Evolutionary conservation across 2,797 vertebrate genomes (phyloP), one percentile per base, ranked within the genome.

Genomic region (Odontamblyopus lacepedii): DNA sequence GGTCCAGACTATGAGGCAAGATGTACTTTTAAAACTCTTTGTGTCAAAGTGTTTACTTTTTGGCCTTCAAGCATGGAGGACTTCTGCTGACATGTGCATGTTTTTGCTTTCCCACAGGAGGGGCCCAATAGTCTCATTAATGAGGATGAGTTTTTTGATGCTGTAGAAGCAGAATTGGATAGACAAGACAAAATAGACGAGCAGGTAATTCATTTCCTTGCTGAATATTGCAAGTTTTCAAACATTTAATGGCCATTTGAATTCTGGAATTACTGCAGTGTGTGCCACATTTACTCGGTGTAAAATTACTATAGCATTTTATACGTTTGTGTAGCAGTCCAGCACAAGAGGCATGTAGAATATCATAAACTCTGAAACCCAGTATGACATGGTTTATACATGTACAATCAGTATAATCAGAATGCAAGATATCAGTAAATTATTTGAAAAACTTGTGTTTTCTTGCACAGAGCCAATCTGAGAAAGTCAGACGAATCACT

Each of bases 171-270:
- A 79, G 97, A 95, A 63, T 94, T 98, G 0, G 97, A 98, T 91
- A 92, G 97, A 89, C 97, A 98, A 85, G 97, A 98, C 89, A 97
- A 97, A 93, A 98, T 98, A 87, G 96, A 97, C 80, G 97, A 98
- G 88, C 96, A 98, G 96, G 97, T 98, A 93, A 30, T 29, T 60
- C 1, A 30, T 30, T 60, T 60, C 27, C 13, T 60, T 60, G 44
- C 4, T 48, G 44, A 48, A 15, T 48, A 15, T 48, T 15, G 4
- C 44, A 5, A 48, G 3, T 15, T 48, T 48, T 48, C 44, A 48
- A 48, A 48, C 13, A 48, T 48, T 15, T 48, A 13, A 48, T 38
- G 16, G 4, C 44, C 3, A 4, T 48, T 48, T 48, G 4, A 48
- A 48, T 48, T 48, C 0, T 48, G 44, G 13, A 48, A 15, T 48